Evolutionary conservation across 2,888 invertebrate genomes (phyloP).

Genomic region (Tetramorium bicarinatum): DNA sequence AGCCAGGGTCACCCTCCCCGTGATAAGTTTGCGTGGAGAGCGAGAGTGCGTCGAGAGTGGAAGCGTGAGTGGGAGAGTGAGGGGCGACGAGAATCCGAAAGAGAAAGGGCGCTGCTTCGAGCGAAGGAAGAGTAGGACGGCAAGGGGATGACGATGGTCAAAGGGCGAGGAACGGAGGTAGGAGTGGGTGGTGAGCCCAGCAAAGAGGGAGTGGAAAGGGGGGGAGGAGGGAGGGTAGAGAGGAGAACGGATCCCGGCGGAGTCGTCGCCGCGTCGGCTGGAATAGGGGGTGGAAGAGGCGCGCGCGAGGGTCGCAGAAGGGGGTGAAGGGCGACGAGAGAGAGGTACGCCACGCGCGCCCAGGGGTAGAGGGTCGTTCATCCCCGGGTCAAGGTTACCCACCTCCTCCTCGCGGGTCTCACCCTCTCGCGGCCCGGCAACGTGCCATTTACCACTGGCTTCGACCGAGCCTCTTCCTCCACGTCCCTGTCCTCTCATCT

Average conservation of each 20-base stretch:
- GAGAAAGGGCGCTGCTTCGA: slow-evolving; percentile 52
- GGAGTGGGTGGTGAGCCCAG: slow-evolving; percentile 12
- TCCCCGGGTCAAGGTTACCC: slow-evolving; percentile 86
- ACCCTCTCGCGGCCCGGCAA: slow-evolving; percentile 69
- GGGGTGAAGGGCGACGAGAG: slow-evolving; percentile 60
- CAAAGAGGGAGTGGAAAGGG: slow-evolving; percentile 12
- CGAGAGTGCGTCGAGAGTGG: slow-evolving; percentile 74
- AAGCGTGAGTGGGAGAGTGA: slow-evolving; percentile 36
- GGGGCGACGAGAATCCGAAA: slow-evolving; percentile 35
- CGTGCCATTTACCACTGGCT: slow-evolving; percentile 74
- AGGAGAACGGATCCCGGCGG: slow-evolving; percentile 62
- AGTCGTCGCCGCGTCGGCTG: slow-evolving; percentile 59
- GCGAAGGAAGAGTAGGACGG: slow-evolving; percentile 41
- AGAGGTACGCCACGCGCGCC: slow-evolving; percentile 79
- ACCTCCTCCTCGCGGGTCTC: slow-evolving; percentile 76
- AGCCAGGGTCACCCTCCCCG: slow-evolving; percentile 67
- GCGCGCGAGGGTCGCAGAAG: slow-evolving; percentile 33
- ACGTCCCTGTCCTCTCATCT: slow-evolving; percentile 16
- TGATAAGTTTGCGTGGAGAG: slow-evolving; percentile 76
- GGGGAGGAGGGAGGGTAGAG: slow-evolving; percentile 50
- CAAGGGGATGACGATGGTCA: slow-evolving; percentile 48
- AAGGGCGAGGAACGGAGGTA: slow-evolving; percentile 34
- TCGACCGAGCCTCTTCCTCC: slow-evolving; percentile 30
- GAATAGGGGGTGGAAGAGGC: slow-evolving; percentile 26
- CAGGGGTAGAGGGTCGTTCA: slow-evolving; percentile 83